Percentiles rank a stretch among this genome's conserved stretches.
Conservation (phyloP, 2,888 invertebrate species). For the Selenia dentaria region DNA sequence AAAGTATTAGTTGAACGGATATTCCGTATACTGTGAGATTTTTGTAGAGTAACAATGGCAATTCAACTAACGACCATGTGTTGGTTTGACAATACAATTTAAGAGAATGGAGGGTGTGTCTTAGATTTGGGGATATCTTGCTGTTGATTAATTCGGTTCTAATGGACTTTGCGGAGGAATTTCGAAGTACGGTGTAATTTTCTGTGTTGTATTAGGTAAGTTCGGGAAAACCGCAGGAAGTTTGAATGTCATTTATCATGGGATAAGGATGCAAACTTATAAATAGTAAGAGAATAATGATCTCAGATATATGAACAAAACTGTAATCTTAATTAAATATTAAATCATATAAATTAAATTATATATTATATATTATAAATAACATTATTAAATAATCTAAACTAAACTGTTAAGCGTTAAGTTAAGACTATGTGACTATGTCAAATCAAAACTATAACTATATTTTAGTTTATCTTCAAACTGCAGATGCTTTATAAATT, state of each 20-base stretch:
- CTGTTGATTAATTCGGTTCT: slow-evolving; percentile 68
- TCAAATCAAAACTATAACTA: no score
- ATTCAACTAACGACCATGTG: slow-evolving; percentile 58
- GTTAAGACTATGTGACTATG: no score
- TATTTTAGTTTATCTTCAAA: no score
- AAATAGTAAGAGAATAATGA: no score
- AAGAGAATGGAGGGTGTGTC: slow-evolving; percentile 53
- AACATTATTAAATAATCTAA: no score
- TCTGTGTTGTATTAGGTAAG: slow-evolving; percentile 46
- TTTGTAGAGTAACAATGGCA: slow-evolving; percentile 27
- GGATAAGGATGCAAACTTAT: no score
- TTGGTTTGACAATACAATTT: slow-evolving; percentile 72
- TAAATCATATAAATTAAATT: no score
- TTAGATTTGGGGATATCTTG: slow-evolving; percentile 63
- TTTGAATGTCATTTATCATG: slow-evolving; percentile 29
- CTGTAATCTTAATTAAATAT: no score
- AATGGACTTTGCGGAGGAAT: slow-evolving; percentile 65
- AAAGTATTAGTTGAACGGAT: neutral
- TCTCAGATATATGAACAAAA: no score
- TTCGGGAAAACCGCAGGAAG: slow-evolving; percentile 29
- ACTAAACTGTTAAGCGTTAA: no score
- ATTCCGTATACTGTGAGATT: slow-evolving; percentile 8
- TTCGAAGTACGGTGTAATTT: slow-evolving; percentile 55
- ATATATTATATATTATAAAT: no score
- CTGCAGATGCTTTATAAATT: no score